phyloP scores from a whole-genome alignment of 2,113 vertebrate species.

The Lagopus muta region DNA sequence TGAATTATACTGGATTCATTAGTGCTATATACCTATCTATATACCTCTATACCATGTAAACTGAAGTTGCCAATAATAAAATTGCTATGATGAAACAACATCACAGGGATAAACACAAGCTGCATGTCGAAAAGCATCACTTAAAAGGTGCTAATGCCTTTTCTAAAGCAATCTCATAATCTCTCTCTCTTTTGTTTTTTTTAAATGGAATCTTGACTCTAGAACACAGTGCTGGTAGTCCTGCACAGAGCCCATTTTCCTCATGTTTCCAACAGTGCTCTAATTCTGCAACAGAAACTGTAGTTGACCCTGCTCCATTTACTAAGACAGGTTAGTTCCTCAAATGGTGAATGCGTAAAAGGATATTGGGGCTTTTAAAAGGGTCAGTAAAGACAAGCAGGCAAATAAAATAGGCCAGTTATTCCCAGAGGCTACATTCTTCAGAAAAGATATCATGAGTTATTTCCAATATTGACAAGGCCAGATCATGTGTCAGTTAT shows the following conservation, averaged over 20 bases:
- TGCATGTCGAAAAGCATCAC: neutral
- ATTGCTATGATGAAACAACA: neutral
- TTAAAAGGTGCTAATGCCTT: neutral
- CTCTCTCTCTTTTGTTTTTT: no score
- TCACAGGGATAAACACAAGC: neutral
- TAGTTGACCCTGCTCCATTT: accelerated
- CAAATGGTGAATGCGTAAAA: neutral
- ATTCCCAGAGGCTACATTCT: constrained; percentile 20
- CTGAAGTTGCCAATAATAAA: neutral
- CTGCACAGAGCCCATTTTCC: neutral
- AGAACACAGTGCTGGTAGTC: neutral
- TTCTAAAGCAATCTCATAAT: no score
- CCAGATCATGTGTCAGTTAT: constrained; percentile 9
- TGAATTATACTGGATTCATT: neutral
- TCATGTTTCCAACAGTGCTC: neutral
- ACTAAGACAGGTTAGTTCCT: neutral
- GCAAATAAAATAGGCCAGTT: neutral
- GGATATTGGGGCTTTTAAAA: neutral
- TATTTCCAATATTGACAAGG: constrained; percentile 38
- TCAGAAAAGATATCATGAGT: constrained; percentile 4
- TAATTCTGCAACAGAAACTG: neutral
- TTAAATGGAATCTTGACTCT: no score
- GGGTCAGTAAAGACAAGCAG: neutral
- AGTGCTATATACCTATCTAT: neutral
- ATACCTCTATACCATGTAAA: accelerated